These are phyloP conservation scores for Gisinianus flammeolus DNA, from an alignment of 2,888 invertebrate species.

Conservation along the genomic window DNA sequence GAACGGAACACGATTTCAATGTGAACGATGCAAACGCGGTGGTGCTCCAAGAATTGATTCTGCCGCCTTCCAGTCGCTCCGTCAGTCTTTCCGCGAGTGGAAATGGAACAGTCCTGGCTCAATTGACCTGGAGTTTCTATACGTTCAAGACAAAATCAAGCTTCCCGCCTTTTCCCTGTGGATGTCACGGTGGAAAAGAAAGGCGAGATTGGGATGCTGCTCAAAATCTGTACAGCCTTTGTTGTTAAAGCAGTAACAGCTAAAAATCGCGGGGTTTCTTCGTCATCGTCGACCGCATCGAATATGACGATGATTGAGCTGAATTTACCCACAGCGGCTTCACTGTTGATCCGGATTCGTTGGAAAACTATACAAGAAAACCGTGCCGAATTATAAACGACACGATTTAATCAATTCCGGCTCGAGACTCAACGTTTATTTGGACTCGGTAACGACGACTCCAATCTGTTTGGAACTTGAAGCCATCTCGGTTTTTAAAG, in stretches of 20 bases:
- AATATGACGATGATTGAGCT: constrained; percentile 93
- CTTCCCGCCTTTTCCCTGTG: constrained; percentile 41
- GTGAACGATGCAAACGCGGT: constrained; percentile 35
- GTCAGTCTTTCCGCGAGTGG: constrained; percentile 37
- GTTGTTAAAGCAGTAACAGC: neutral
- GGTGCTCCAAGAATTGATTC: constrained; percentile 44
- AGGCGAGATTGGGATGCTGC: neutral
- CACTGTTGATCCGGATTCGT: constrained; percentile 71
- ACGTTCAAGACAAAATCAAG: constrained; percentile 38
- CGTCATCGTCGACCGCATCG: too few species aligned
- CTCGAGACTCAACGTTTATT: constrained; percentile 72
- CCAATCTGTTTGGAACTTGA: constrained; percentile 81
- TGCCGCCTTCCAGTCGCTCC: constrained; percentile 19
- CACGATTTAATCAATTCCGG: constrained; percentile 72
- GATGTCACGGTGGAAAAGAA: constrained; percentile 2
- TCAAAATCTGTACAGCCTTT: constrained; percentile 38
- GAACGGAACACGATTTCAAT: neutral
- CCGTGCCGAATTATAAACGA: too few species aligned
- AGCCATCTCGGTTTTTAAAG: constrained; percentile 79
- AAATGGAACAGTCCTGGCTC: constrained; percentile 46
- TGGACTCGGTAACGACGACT: constrained; percentile 66
- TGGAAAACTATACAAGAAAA: constrained; percentile 62
- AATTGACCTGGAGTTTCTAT: constrained; percentile 47
- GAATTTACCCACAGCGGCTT: too few species aligned
- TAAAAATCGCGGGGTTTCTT: too few species aligned